Base-by-base conservation (phyloP, 2,797 vertebrate species). In the Alauda arvensis region DNA sequence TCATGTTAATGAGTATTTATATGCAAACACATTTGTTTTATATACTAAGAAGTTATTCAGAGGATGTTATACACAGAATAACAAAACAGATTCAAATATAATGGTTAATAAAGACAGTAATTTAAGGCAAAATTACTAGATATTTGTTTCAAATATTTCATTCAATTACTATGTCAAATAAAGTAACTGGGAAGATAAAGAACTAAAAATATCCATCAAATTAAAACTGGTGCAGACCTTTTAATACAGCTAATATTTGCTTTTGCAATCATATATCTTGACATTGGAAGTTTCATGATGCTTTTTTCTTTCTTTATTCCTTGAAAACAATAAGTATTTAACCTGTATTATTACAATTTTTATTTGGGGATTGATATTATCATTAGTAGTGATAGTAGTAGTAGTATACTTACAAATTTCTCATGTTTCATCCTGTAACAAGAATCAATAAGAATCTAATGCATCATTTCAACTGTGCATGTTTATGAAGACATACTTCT, bases 311-410 rank as follows among this genome's bases (percentile, higher is more conserved):
- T n/a, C 11, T 53, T 60, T 60, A 37, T 48, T 59, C 13, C 10
- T 52, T 34, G 34, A 26, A 60, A 79, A 46, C 21, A 55, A 3
- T 8, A 43, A n/a, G 1, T n/a, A 43, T 43, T 59, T 72, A 34
- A 37, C 4, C 28, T 46, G 1, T 12, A 42, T 42, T 31, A 53
- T 34, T 34, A 18, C 16, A 71, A 15, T 39, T 62, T 14, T 48
- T 72, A 2, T 3, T 52, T 9, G 14, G 5, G 4, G 2, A 1
- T n/a, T 57, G 14, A 4, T 12, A 3, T 25, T 59, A 46, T 25
- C 25, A 37, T 2, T 45, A 63, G 21, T 7, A 37, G 10, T 31
- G 18, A 3, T 25, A 65, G 12, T n/a, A n/a, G 6, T 21, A 37
- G 16, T 26, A 33, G 8, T 18, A 40, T 42, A 18, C 5, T 45